These are phyloP conservation scores for Choristoneura rosaceana DNA, from an alignment of 2,888 invertebrate species.

Conservation along the genomic window DNA sequence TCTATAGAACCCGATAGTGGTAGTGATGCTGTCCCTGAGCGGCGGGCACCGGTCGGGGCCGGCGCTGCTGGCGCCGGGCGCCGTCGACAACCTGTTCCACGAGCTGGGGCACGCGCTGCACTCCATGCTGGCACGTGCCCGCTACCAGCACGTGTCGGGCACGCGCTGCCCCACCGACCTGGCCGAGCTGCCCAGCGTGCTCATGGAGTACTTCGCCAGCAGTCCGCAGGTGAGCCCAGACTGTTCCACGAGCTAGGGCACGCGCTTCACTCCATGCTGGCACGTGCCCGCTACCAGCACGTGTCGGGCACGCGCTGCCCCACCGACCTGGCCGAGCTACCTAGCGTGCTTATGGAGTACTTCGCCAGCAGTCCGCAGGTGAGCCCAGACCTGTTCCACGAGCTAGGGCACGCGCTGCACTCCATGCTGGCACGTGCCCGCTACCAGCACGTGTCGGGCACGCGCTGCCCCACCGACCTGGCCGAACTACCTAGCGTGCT, in stretches of 20 bases:
- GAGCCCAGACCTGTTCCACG: slow-evolving; percentile 95
- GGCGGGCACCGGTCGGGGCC: slow-evolving; percentile 89
- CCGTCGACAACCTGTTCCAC: slow-evolving; percentile 98
- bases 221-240: slow-evolving; percentile 90
- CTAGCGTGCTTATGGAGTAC: slow-evolving; percentile 99
- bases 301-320: slow-evolving; percentile 98
- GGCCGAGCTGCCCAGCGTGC: slow-evolving; percentile 99
- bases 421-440: slow-evolving; percentile 98
- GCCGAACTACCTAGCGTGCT: slow-evolving; percentile 99
- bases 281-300: slow-evolving; percentile 97
- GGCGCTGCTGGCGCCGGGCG: slow-evolving; percentile 92
- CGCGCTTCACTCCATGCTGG: slow-evolving; percentile 99
- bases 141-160: slow-evolving; percentile 98
- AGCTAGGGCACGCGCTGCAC: slow-evolving; percentile 99
- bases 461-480: slow-evolving; percentile 98
- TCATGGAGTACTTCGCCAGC: slow-evolving; percentile 98
- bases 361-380: slow-evolving; percentile 95
- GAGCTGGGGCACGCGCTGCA: slow-evolving; percentile 99
- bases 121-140: slow-evolving; percentile 98
- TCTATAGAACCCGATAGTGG: slow-evolving; percentile 93
- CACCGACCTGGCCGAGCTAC: slow-evolving; percentile 99
- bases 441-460: slow-evolving; percentile 99
- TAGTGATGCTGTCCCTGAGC: slow-evolving; percentile 95
- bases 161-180: slow-evolving; percentile 98
- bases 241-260: slow-evolving; percentile 99